Conservation (phyloP, 2,888 invertebrate species). For the Polydrusus cervinus region DNA sequence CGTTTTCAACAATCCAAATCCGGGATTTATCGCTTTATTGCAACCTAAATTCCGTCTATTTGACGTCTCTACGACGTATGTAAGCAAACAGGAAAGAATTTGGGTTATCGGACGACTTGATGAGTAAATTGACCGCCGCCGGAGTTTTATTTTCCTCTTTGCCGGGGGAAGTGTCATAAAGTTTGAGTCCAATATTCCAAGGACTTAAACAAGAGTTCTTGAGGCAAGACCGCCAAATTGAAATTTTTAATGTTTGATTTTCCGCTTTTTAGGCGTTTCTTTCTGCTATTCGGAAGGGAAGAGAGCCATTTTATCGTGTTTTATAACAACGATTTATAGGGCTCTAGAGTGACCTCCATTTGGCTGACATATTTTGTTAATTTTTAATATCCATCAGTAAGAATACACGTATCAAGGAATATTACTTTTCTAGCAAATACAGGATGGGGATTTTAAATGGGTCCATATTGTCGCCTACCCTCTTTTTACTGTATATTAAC, state of each 20-base stretch:
- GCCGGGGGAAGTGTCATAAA: constrained; percentile 43
- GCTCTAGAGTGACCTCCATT: too few relatives aligned
- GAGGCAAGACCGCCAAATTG: constrained; percentile 17
- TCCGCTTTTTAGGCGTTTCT: constrained; percentile 12
- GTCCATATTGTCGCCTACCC: too few relatives aligned
- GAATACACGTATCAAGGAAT: too few relatives aligned
- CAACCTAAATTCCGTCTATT: constrained; percentile 49
- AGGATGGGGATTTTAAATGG: too few relatives aligned
- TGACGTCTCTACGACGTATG: constrained; percentile 40
- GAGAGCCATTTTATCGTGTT: neutral
- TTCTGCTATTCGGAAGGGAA: neutral
- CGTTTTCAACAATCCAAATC: constrained; percentile 47
- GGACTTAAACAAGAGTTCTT: constrained; percentile 31
- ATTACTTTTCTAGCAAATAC: too few relatives aligned
- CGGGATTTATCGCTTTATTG: constrained; percentile 54
- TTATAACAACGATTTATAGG: neutral
- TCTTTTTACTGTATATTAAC: too few relatives aligned
- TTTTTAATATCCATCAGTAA: too few relatives aligned
- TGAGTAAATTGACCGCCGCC: constrained; percentile 51
- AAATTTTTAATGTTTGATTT: constrained; percentile 42
- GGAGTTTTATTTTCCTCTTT: constrained; percentile 46
- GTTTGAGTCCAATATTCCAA: constrained; percentile 36
- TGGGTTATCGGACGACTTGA: constrained; percentile 49
- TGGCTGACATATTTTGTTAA: too few relatives aligned
- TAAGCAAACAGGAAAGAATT: constrained; percentile 43